Base-by-base conservation (phyloP, 1,140 invertebrate genomes). In the Bombus fervidus region DNA sequence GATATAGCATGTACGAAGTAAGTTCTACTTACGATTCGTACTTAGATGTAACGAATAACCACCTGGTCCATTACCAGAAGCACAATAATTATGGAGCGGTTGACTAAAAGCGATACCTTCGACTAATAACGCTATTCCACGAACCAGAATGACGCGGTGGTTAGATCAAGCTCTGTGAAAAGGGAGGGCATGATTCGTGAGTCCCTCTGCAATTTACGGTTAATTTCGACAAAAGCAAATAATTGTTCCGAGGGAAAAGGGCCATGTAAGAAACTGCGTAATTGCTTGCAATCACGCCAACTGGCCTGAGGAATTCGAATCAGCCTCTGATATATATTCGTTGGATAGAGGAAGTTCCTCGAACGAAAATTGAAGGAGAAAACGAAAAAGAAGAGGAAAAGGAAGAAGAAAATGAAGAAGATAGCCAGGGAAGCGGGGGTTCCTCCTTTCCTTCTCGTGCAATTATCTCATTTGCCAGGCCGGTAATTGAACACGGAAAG, bases 151-250 rank as follows among this genome's bases (percentile, higher is more conserved):
- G 47, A 53, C 6, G 47, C 43, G n/a, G 9, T 43, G 25, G 43
- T 22, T 34, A 31, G 31, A 53, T 74, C 18, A 22, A 25, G 0
- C 12, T 34, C 4, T 13, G 28, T 12, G 12, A 12, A 25, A 10
- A 22, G 57, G 37, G 13, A 31, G 53, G 22, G 10, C 12, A 10
- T 9, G 34, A 59, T 31, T 64, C 34, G 25, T 25, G 79, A 88
- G n/a, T 85, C 85, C 66, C 68, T 72, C 74, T 71, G 86, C 92
- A 93, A 93, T 94, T 92, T 91, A 89, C 91, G 91, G 91, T 93
- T 94, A 93, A 94, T 93, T 94, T 93, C 86, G 90, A 84, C 88
- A 91, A 75, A 93, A 93, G 92, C 91, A 92, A 94, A 94, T 94
- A 94, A 94, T 94, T 94, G 93, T 88, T 89, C 85, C 43, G 85